phyloP scores from a whole-genome alignment of 2,888 invertebrate genomes.

The Cerastis leucographa region DNA sequence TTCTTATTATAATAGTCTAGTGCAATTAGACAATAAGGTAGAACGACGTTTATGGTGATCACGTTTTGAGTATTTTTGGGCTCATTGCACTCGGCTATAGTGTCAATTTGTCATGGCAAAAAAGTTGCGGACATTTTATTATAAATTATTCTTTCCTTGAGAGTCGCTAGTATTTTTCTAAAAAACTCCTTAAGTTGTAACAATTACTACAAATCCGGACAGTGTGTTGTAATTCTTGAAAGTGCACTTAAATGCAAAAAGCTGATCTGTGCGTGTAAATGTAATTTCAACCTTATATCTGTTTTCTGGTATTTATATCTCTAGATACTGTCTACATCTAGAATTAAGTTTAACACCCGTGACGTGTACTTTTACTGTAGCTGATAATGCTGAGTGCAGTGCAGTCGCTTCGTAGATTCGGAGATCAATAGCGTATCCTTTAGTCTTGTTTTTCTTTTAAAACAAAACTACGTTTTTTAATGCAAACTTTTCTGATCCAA shows the following conservation, averaged over 20 bases:
- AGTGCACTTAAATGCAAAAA: background rate
- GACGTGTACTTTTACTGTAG: conserved; percentile 28
- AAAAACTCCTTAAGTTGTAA: no score
- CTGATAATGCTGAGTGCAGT: conserved; percentile 29
- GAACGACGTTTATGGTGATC: no score
- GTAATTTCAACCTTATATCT: background rate
- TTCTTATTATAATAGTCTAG: background rate
- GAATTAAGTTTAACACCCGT: background rate
- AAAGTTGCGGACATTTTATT: background rate
- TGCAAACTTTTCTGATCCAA: background rate
- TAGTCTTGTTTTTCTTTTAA: background rate
- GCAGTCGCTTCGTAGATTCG: conserved; percentile 30
- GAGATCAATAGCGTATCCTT: conserved; percentile 33
- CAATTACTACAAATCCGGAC: no score
- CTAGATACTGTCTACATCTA: background rate
- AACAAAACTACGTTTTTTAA: background rate
- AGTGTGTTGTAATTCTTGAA: no score
- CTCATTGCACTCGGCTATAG: no score
- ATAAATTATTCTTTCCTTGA: no score
- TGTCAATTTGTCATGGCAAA: background rate
- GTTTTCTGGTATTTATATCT: background rate
- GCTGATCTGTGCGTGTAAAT: background rate
- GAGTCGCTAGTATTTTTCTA: no score
- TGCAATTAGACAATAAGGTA: no score
- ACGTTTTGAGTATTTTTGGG: no score